These are phyloP conservation scores for Montipora capricornis DNA, from an alignment of 64 coral and sea anemone species.

Conservation along the genomic window DNA sequence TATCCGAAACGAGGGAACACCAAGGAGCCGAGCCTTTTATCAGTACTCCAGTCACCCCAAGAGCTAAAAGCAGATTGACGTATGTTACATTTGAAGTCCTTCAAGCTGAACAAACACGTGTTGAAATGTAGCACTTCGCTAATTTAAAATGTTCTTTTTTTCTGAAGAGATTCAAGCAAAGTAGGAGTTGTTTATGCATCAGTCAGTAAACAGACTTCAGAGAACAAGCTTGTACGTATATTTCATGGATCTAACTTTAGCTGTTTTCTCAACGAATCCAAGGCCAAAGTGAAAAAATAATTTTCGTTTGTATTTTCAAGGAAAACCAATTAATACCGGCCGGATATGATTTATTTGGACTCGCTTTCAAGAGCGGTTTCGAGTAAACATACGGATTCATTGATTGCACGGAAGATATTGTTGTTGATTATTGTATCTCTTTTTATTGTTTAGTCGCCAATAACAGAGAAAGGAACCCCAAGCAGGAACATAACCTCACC, in stretches of 20 bases:
- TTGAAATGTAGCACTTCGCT: background rate
- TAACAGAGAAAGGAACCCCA: conserved; percentile 6
- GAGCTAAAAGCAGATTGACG: conserved; percentile 55
- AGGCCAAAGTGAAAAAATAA: too few relatives aligned
- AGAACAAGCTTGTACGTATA: conserved; percentile 26
- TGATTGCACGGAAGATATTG: background rate
- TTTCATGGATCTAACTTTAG: too few relatives aligned
- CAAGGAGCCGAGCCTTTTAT: conserved; percentile 55
- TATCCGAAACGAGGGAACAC: background rate
- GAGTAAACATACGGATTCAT: background rate
- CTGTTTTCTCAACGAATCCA: too few relatives aligned
- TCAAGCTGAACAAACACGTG: background rate
- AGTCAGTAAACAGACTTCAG: conserved; percentile 35
- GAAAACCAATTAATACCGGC: too few relatives aligned
- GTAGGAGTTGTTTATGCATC: conserved; percentile 59
- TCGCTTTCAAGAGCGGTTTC: too few relatives aligned
- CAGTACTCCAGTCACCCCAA: conserved; percentile 74
- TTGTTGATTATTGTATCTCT: background rate
- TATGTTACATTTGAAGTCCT: conserved; percentile 37
- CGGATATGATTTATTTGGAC: too few relatives aligned
- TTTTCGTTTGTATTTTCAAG: too few relatives aligned
- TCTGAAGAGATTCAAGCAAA: conserved; percentile 59
- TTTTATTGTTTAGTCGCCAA: conserved; percentile 17
- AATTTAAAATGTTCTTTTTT: background rate
- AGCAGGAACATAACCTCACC: conserved; percentile 57